These are phyloP conservation scores for Enteromius afrohamiltoni DNA, from an alignment of 2,797 vertebrate genomes.

Conservation along the genomic window DNA sequence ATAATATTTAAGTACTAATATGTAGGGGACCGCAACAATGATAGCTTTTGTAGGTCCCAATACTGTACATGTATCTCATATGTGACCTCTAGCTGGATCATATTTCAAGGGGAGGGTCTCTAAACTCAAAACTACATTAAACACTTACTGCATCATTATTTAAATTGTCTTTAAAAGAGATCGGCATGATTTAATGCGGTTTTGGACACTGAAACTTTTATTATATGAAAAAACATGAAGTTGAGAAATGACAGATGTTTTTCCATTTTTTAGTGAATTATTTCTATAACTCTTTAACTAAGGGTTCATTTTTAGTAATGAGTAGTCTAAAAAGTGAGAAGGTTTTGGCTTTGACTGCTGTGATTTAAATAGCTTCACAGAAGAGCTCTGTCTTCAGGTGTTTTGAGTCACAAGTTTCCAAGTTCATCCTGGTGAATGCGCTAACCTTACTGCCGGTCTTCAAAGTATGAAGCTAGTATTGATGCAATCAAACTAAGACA, in stretches of 20 bases:
- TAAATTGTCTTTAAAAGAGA: not conserved
- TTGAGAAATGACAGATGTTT: not conserved
- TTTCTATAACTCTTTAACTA: not conserved
- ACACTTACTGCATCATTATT: not conserved
- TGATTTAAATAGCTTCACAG: not conserved
- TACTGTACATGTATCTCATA: slow-evolving; percentile 4
- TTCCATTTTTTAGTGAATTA: not conserved
- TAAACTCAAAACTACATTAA: slow-evolving; percentile 22
- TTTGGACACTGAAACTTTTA: not conserved
- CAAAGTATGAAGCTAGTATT: slow-evolving; percentile 52
- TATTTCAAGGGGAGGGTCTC: slow-evolving; percentile 2
- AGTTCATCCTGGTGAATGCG: slow-evolving; percentile 22
- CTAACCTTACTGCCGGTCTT: slow-evolving; percentile 37
- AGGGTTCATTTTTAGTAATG: not conserved
- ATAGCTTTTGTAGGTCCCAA: not conserved
- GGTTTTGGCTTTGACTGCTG: no score
- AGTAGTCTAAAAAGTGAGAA: not conserved
- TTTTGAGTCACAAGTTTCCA: not conserved
- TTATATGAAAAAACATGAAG: not conserved
- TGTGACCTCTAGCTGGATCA: not conserved
- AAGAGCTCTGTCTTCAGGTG: slow-evolving; percentile 1
- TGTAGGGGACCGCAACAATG: not conserved
- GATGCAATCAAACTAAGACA: slow-evolving; percentile 65
- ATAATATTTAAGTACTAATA: not conserved
- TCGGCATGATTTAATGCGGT: not conserved